These are phyloP conservation scores for Cottoperca gobio DNA, from an alignment of 2,797 vertebrate genomes.

Conservation along the genomic window DNA sequence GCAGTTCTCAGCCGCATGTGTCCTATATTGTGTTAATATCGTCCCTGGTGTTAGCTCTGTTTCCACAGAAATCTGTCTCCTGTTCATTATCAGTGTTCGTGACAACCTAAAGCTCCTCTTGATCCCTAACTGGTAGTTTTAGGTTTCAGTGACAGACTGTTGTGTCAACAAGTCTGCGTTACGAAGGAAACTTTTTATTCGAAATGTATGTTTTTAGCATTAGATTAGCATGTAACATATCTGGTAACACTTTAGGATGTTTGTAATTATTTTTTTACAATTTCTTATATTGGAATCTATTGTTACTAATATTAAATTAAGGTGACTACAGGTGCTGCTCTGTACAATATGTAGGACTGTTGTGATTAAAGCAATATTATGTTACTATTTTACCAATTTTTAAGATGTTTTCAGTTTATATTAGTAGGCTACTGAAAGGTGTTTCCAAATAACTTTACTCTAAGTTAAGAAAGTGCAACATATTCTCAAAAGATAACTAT, in stretches of 20 bases:
- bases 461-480: not conserved
- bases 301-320: not conserved
- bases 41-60: slow-evolving; percentile 32
- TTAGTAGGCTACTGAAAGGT: not conserved
- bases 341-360: not conserved
- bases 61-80: slow-evolving; percentile 23
- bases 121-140: slow-evolving; percentile 10
- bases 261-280: not conserved
- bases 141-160: slow-evolving; percentile 3
- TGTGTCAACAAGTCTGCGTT: not conserved
- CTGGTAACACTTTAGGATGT: not conserved
- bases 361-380: not conserved
- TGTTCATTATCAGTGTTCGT: slow-evolving; percentile 30
- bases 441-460: not conserved
- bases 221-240: not conserved
- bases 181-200: not conserved
- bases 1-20: slow-evolving; percentile 48
- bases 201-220: not conserved
- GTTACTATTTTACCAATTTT: no score
- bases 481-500: not conserved
- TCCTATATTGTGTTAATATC: slow-evolving; percentile 40
- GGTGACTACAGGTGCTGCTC: not conserved
- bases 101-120: slow-evolving; percentile 15
- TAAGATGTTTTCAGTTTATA: no score
- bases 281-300: not conserved